A percentile compares a stretch with the other conserved stretches of the same genome.
phyloP scores from a whole-genome alignment of 2,113 vertebrate species.

The Hydrochoerus hydrochaeris region DNA sequence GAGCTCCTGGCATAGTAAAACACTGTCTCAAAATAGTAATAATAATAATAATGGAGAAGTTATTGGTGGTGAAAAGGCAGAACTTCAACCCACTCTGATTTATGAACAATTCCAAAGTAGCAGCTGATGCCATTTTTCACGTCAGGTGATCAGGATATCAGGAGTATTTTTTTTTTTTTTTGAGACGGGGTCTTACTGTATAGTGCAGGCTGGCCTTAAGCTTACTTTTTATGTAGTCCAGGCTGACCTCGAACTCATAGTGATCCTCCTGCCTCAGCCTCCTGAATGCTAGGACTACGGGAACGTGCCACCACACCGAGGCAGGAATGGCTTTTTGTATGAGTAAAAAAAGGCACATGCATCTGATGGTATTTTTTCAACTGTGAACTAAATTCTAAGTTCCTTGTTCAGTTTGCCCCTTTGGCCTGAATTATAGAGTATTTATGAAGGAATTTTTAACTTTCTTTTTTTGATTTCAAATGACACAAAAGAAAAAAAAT shows the following conservation, averaged over 20 bases:
- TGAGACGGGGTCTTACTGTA: background rate
- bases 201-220: no score
- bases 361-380: background rate
- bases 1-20: no score
- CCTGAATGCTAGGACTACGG: no score
- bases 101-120: background rate
- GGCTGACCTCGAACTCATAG: background rate
- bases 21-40: no score
- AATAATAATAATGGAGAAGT: background rate
- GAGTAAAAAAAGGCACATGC: background rate
- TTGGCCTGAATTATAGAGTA: background rate
- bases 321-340: background rate
- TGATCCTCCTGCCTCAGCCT: background rate
- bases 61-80: background rate
- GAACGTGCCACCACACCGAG: background rate
- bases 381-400: conserved; percentile 12
- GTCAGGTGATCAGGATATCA: background rate
- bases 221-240: background rate
- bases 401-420: background rate
- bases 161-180: background rate
- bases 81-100: background rate
- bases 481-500: background rate
- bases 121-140: background rate
- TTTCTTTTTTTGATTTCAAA: background rate
- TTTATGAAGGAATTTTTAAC: background rate